Base-by-base conservation (phyloP, 2,888 invertebrate genomes). In the Morpho achilles region DNA sequence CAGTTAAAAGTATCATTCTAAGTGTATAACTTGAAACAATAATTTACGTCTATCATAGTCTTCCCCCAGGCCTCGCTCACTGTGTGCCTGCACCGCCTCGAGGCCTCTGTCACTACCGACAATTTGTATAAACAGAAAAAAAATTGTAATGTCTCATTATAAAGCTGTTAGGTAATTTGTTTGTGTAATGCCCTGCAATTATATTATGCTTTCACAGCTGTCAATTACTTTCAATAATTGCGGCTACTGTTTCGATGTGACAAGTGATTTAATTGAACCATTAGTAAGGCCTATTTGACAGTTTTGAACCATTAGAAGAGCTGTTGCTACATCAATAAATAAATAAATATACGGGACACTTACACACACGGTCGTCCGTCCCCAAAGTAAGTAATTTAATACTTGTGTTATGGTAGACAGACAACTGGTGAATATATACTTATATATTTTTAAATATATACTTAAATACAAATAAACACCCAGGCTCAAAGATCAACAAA, bases 41-140 rank as follows among this genome's bases (percentile, higher is more conserved):
- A 55, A 55, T 10, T 55, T 43, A 55, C 32, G 83, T 86, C 84
- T 71, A 79, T 85, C 84, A 82, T 66, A 63, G 50, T 50, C 58
- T 63, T 59, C 63, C 69, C 66, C 59, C 59, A 56, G 67, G 68
- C 65, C 49, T 56, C 74, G 76, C 55, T 32, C 16, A 49, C 69
- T 73, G 62, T 70, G 73, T 74, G 74, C 74, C 63, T 59, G 70
- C 76, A 72, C 71, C 62, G 78, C 80, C 77, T 57, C 64, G 51
- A 73, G 82, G 79, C 67, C 75, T 55, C 52, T 59, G 75, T 80
- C 75, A 74, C 74, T 61, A 41, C 70, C 68, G 65, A 71, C 67
- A 62, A 65, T 62, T 67, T 69, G 63, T 64, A 69, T 68, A 57
- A 56, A 81, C 76, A 79, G 76, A 74, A 77, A 77, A 77, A 76